phyloP scores from a whole-genome alignment of 2,113 vertebrate species.

The Pseudopodoces humilis region DNA sequence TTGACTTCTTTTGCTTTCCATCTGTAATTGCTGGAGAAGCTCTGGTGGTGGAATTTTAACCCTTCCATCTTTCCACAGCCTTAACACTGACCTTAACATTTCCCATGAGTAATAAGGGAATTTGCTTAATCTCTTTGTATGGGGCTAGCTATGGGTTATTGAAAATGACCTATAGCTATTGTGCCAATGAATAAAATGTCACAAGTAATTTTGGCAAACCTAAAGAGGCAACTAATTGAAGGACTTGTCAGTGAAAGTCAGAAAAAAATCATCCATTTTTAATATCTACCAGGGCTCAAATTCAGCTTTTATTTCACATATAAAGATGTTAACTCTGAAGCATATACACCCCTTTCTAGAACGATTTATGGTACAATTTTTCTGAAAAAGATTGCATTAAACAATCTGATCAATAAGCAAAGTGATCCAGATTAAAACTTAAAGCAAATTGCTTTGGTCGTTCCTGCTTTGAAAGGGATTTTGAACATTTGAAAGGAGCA shows the following conservation, averaged over 20 bases:
- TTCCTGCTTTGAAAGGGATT: not conserved
- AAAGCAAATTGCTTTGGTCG: not conserved
- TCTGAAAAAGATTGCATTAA: not conserved
- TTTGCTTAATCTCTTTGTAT: slow-evolving; percentile 57
- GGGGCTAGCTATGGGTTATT: slow-evolving; percentile 46
- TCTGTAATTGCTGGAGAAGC: not conserved
- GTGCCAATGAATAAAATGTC: slow-evolving; percentile 56
- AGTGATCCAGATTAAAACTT: not conserved
- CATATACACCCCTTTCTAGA: not conserved
- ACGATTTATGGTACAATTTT: not conserved
- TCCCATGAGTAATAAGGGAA: slow-evolving; percentile 12
- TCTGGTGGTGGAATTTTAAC: slow-evolving; percentile 44
- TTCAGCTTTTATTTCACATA: slow-evolving; percentile 30
- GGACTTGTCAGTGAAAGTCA: slow-evolving; percentile 28
- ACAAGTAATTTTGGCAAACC: slow-evolving; percentile 49
- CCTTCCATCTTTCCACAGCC: not conserved
- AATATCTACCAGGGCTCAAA: slow-evolving; percentile 27
- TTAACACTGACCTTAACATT: not conserved
- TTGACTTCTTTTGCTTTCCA: slow-evolving; percentile 21
- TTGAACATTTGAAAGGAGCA: not conserved
- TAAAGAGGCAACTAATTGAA: slow-evolving; percentile 56
- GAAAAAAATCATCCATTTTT: slow-evolving; percentile 57
- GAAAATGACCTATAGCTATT: slow-evolving; percentile 43
- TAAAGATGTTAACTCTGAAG: not conserved
- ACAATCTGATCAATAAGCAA: not conserved